A percentile compares a stretch with the other conserved stretches of the same genome.
Conservation (phyloP, 2,888 invertebrate species). For the Latrodectus elegans region DNA sequence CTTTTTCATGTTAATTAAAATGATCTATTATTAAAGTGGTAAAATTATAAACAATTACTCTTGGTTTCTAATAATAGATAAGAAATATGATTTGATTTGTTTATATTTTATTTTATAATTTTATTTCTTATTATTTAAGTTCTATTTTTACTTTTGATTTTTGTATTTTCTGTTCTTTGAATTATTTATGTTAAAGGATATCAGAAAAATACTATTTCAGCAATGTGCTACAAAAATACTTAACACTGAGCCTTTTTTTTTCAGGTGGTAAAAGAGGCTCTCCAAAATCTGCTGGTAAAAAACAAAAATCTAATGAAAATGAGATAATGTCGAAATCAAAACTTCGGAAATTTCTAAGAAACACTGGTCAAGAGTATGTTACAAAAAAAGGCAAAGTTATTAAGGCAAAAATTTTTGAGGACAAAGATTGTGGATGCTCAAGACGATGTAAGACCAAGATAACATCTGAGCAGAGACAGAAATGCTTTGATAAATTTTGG, state of each 20-base stretch:
- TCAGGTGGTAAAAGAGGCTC: slow-evolving; percentile 62
- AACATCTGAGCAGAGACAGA: slow-evolving; percentile 49
- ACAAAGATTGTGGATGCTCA: slow-evolving; percentile 65
- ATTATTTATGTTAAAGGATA: not conserved
- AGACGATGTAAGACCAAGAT: slow-evolving; percentile 48
- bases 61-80: no score
- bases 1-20: no score
- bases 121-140: not conserved
- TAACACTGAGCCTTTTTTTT: slow-evolving; percentile 35
- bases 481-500: slow-evolving; percentile 66
- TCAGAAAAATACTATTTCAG: not conserved
- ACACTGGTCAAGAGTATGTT: slow-evolving; percentile 60
- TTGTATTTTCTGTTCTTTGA: not conserved
- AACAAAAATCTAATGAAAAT: slow-evolving; percentile 44
- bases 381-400: slow-evolving; percentile 61
- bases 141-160: not conserved
- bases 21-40: no score
- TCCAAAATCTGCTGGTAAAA: slow-evolving; percentile 46
- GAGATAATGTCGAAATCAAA: slow-evolving; percentile 63
- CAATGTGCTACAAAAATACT: slow-evolving; percentile 20
- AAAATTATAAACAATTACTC: no score
- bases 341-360: slow-evolving; percentile 45
- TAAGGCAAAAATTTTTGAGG: slow-evolving; percentile 57
- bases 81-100: no score
- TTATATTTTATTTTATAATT: no score